These are phyloP conservation scores for Osmerus mordax DNA, from an alignment of 2,113 vertebrate species.

Conservation along the genomic window DNA sequence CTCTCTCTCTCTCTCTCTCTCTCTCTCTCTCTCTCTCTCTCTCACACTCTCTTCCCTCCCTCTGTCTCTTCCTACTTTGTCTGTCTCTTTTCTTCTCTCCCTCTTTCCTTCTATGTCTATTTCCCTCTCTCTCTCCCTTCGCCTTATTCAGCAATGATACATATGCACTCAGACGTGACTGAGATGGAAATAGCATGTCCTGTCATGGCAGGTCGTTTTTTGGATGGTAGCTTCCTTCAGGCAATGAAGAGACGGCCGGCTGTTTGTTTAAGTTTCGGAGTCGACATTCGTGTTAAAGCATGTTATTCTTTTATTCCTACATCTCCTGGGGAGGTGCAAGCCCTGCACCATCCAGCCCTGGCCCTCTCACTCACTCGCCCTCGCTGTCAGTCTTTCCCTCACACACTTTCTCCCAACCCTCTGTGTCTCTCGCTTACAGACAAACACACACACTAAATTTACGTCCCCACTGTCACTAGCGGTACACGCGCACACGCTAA, in stretches of 20 bases:
- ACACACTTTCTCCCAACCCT: background rate
- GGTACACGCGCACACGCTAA: background rate
- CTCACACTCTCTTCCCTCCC: background rate
- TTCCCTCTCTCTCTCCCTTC: background rate
- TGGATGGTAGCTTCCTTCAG: background rate
- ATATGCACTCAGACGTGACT: conserved; percentile 13
- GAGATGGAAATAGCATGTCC: conserved; percentile 45
- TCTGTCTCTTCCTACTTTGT: background rate
- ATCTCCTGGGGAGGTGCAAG: conserved; percentile 9
- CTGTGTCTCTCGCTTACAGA: background rate
- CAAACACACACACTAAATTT: background rate
- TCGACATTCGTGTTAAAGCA: conserved; percentile 47
- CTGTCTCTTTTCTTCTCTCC: background rate
- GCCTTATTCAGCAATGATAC: conserved; percentile 27
- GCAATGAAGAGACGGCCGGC: conserved; percentile 7
- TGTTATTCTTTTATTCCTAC: conserved; percentile 34
- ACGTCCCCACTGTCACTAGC: too few relatives aligned
- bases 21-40: background rate
- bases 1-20: background rate
- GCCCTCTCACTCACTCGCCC: background rate
- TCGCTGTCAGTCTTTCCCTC: background rate
- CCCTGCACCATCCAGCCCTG: background rate
- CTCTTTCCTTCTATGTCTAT: background rate
- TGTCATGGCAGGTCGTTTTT: conserved; percentile 45
- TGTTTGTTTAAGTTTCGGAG: conserved; percentile 45